Evolutionary conservation across 2,888 invertebrate species (phyloP), one percentile per base, ranked within the genome.

Genomic region (Congeria kusceri): DNA sequence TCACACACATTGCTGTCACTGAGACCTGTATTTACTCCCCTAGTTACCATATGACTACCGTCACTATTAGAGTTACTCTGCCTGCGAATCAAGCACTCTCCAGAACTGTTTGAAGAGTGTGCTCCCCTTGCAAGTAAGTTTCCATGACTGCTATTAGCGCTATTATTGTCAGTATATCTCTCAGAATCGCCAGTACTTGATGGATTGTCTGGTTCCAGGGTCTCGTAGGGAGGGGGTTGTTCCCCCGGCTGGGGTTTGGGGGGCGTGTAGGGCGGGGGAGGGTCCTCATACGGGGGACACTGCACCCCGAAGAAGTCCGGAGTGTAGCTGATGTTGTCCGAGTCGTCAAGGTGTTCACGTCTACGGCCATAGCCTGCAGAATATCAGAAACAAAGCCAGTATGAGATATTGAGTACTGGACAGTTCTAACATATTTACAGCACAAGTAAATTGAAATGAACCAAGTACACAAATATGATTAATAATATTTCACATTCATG

Each of bases 221-320:
- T 89, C 67, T 90, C 89, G 62, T 92, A 92, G 0, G 92, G 92
- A 9, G 92, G 92, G 7, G 92, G 89, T 63, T 92, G 91, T 4
- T 89, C 89, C 13, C 88, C 88, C 0, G 87, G 85, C 23, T 89
- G 88, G 3, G 92, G 91, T 84, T 92, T 92, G 27, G 92, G 92
- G 3, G 92, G 91, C 4, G 92, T 88, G 81, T 93, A 93, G 0
- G 93, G 93, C 23, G 93, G 93, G 27, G 93, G 93, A 0, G 92
- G 93, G 61, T 92, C 92, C 71, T 91, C 90, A 61, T 93, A 92
- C 0, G 92, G 91, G 2, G 92, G 92, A 62, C 90, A 90, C 73
- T 90, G 88, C 11, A 92, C 83, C 18, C 91, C 91, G 73, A 88
- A 85, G 65, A 91, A 89, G 58, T 92, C 90, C 0, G 92, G 89